Conservation (phyloP, 2,888 invertebrate genomes). For the Synanthedon formicaeformis region DNA sequence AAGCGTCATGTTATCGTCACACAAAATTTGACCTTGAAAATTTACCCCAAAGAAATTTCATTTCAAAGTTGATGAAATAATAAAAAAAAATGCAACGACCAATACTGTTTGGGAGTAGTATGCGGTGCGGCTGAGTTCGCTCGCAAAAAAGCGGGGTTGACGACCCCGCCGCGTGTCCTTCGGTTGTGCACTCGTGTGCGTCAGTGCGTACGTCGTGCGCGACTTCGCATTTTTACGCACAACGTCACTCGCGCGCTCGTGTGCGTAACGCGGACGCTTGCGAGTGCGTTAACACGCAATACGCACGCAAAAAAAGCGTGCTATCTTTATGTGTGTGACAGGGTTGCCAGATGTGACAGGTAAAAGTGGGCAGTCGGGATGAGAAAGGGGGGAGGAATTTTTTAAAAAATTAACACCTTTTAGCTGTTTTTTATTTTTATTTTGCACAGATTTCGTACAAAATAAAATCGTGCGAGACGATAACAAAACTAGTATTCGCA, state of each 20-base stretch:
- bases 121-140: conserved; percentile 49
- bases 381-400: conserved; percentile 1
- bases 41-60: too few relatives aligned
- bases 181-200: conserved; percentile 42
- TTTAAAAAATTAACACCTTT: too few relatives aligned
- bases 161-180: conserved; percentile 64
- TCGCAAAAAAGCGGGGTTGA: conserved; percentile 64
- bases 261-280: conserved; percentile 39
- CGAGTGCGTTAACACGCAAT: conserved; percentile 44
- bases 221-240: conserved; percentile 23
- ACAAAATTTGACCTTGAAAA: too few relatives aligned
- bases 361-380: not conserved
- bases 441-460: too few relatives aligned
- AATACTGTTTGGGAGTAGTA: conserved; percentile 53
- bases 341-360: too few relatives aligned
- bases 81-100: conserved; percentile 39
- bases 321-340: conserved; percentile 9
- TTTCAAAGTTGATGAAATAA: conserved; percentile 22
- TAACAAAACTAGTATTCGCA: too few relatives aligned
- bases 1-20: too few relatives aligned
- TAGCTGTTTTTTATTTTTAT: too few relatives aligned
- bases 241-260: conserved; percentile 18
- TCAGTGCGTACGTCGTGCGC: conserved; percentile 33
- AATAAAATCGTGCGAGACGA: too few relatives aligned
- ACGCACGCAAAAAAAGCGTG: conserved; percentile 30